Base-by-base conservation (phyloP, 2,113 vertebrate genomes). In the Microcebus murinus region DNA sequence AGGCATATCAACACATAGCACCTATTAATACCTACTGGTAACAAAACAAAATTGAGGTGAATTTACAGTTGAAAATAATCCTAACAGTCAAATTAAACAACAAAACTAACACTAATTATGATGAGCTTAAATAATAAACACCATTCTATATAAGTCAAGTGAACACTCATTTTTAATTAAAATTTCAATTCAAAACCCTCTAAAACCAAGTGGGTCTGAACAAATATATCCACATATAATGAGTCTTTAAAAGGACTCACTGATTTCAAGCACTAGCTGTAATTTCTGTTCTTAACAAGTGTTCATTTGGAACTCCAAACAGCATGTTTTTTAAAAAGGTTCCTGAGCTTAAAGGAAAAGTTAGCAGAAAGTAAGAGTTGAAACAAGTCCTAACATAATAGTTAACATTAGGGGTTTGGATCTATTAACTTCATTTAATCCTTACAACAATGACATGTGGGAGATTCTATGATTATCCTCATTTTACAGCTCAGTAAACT, bases 111-210 rank as follows among this genome's bases (percentile, higher is more conserved):
- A 61, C 25, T 63, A 73, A 94, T n/a, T 88, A 94, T 65, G 45
- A 87, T 73, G 29, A 87, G 27, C n/a, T 91, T 91, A 88, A 92
- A 52, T 63, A 90, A 92, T 61, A 81, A 79, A 95, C 21, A 48
- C 15, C 18, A 76, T 85, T 70, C 61, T 80, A 21, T 45, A 87
- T 45, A 87, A 85, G 48, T 77, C 55, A 93, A 96, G 27, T 67
- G 48, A 95, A 61, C 5, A 9, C 42, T 94, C 55, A 83, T 70
- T 74, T 92, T 94, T 96, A 96, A 97, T 94, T 97, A 96, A 90
- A 88, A 61, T 57, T 92, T 90, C 67, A 88, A 86, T 94, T 90
- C 94, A 94, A 96, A 94, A 4, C n/a, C 2, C 77, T 86, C 48
- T 63, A 95, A 93, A 92, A 68, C 27, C 77, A 97, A 95, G 79